Evolutionary conservation across 2,888 invertebrate genomes (phyloP).

Genomic region (Amblyteles armatorius): DNA sequence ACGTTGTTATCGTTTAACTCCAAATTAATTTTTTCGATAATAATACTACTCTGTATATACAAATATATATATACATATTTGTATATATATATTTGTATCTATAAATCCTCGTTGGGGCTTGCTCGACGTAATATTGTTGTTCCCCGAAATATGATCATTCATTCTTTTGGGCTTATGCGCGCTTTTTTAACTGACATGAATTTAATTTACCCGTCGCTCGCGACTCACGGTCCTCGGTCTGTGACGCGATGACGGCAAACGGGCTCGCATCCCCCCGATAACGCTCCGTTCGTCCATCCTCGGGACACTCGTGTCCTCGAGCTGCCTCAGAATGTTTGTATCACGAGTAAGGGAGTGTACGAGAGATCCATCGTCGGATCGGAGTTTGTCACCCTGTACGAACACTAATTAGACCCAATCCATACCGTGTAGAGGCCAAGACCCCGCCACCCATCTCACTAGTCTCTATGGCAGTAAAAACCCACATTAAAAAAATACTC

Average conservation of each 20-base stretch:
- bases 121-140: constrained; percentile 45
- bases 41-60: constrained; percentile 6
- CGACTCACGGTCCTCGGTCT: background rate
- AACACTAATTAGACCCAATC: background rate
- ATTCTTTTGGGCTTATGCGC: constrained; percentile 68
- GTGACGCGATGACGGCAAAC: background rate
- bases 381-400: constrained; percentile 1
- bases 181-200: constrained; percentile 27
- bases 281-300: constrained; percentile 17
- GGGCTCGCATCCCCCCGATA: background rate
- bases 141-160: constrained; percentile 64
- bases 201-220: background rate
- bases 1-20: constrained; percentile 48
- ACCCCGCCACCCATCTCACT: background rate
- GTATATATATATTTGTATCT: background rate
- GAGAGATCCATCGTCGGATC: background rate
- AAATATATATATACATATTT: background rate
- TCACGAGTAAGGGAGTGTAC: constrained; percentile 31
- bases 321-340: constrained; percentile 30
- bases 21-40: constrained; percentile 38
- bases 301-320: constrained; percentile 1
- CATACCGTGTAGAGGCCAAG: constrained; percentile 12
- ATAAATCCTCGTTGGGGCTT: constrained; percentile 44
- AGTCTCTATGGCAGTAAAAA: background rate
- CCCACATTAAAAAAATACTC: background rate